Percentiles rank a stretch among this genome's conserved stretches.
Conservation (phyloP, 2,888 invertebrate genomes). For the Pammene fasciana region DNA sequence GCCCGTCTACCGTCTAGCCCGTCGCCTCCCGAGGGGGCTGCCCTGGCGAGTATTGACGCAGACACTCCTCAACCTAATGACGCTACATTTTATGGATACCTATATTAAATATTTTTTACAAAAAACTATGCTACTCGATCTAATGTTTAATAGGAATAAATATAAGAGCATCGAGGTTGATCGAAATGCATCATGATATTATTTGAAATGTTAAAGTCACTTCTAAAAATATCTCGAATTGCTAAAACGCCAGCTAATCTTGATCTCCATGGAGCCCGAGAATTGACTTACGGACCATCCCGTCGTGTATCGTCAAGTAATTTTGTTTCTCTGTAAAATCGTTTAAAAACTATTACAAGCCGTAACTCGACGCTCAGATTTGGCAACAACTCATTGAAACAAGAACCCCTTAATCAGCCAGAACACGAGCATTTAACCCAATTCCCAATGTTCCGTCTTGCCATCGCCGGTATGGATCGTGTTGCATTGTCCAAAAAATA, state of each 20-base stretch:
- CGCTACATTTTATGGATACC: constrained; percentile 8
- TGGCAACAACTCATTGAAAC: constrained; percentile 38
- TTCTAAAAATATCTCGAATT: no score
- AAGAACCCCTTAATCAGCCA: constrained; percentile 28
- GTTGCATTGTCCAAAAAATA: constrained; percentile 21
- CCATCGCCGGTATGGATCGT: constrained; percentile 26
- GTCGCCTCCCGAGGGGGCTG: constrained; percentile 13
- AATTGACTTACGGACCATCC: background rate
- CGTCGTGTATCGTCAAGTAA: background rate
- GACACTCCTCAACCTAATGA: constrained; percentile 25
- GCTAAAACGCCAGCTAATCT: no score
- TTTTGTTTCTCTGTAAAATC: background rate
- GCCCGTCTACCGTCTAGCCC: constrained; percentile 15
- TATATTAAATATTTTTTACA: constrained; percentile 10
- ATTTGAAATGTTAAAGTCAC: no score
- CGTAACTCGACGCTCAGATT: constrained; percentile 28
- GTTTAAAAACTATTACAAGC: constrained; percentile 1
- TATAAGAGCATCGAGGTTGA: no score
- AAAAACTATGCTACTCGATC: background rate
- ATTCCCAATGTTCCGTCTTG: constrained; percentile 24
- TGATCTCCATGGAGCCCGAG: background rate
- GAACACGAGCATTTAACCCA: constrained; percentile 36
- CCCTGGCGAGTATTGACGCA: constrained; percentile 35
- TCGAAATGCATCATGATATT: no score
- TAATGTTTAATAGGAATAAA: no score